Conservation (phyloP, 2,113 vertebrate species). For the Alces alces region DNA sequence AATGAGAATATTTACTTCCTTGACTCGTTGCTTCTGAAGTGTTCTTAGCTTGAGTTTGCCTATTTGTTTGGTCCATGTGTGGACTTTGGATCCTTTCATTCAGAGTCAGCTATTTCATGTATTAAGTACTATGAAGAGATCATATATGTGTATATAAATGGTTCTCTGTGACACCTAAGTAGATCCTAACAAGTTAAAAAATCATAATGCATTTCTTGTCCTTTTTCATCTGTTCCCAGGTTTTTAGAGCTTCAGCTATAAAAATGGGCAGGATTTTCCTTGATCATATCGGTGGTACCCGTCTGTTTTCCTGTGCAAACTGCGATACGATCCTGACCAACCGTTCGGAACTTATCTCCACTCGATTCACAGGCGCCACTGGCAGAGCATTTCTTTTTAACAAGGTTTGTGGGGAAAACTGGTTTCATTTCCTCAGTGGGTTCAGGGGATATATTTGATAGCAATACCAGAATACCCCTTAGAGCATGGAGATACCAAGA, state of each 20-base stretch:
- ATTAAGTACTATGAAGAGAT: neutral
- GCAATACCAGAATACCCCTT: neutral
- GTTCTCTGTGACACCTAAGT: neutral
- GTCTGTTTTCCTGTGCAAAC: constrained; percentile 97
- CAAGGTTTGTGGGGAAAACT: constrained; percentile 85
- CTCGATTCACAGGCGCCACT: constrained; percentile 96
- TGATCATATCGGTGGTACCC: constrained; percentile 98
- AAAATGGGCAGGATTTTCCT: constrained; percentile 97
- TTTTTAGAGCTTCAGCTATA: constrained; percentile 52
- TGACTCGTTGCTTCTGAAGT: constrained; percentile 3
- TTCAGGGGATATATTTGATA: neutral
- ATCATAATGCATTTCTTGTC: constrained; percentile 9
- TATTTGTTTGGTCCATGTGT: neutral
- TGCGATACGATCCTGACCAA: constrained; percentile 98
- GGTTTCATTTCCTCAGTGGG: neutral
- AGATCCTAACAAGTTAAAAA: neutral
- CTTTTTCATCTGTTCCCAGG: constrained; percentile 73
- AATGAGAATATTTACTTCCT: neutral
- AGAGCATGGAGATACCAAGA: neutral
- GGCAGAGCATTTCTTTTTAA: constrained; percentile 98
- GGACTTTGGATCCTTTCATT: constrained; percentile 17
- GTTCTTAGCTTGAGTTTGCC: neutral
- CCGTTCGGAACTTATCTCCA: constrained; percentile 96
- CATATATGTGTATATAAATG: neutral
- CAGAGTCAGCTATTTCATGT: neutral